These are phyloP conservation scores for Diacarnus erythraeanus DNA, from an alignment of 37 sponge, comb jelly and placozoan genomes.

Conservation along the genomic window DNA sequence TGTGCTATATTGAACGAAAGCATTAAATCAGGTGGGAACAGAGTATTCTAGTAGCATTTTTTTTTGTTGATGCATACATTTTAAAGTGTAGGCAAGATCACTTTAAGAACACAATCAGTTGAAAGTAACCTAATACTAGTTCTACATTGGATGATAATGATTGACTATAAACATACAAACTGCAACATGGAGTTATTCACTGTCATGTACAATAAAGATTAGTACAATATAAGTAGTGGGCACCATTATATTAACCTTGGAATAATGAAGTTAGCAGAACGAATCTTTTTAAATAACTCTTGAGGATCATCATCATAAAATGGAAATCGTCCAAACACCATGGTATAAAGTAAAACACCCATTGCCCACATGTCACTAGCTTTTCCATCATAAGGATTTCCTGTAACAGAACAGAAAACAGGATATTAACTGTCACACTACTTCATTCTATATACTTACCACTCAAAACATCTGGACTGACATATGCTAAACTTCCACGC, in stretches of 20 bases:
- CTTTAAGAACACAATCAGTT: no score
- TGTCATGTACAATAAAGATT: no score
- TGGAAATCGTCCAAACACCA: conserved; percentile 90
- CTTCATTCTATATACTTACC: conserved; percentile 47
- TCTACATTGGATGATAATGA: no score
- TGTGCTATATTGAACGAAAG: no score
- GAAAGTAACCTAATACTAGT: no score
- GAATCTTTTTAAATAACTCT: conserved; percentile 80
- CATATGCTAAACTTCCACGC: conserved; percentile 85
- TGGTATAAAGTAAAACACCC: conserved; percentile 83
- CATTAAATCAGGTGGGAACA: no score
- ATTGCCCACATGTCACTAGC: conserved; percentile 93
- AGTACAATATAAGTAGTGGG: no score
- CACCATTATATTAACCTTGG: conserved; percentile 52
- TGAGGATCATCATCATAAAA: conserved; percentile 81
- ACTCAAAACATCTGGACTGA: conserved; percentile 89
- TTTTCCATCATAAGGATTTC: conserved; percentile 77
- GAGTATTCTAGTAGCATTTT: no score
- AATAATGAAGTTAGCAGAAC: conserved; percentile 52
- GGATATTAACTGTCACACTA: neutral
- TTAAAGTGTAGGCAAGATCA: no score
- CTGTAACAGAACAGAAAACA: conserved; percentile 13
- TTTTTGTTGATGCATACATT: no score
- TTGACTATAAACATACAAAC: no score
- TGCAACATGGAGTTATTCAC: no score